Evolutionary conservation across 2,113 vertebrate species (phyloP).

Genomic region (Lontra canadensis): DNA sequence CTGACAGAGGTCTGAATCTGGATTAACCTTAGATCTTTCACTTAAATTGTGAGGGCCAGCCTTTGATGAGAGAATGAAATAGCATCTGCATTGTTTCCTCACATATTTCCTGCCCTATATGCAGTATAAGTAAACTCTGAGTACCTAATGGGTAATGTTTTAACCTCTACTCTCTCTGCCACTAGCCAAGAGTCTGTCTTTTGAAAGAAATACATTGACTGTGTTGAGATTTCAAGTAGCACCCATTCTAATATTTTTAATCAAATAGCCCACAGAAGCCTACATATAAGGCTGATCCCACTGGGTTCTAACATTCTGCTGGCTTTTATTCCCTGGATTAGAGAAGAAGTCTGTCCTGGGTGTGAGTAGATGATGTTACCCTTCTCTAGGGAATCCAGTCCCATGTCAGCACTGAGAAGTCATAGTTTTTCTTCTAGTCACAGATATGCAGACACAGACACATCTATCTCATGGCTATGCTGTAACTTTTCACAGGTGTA

Average conservation of each 20-base stretch:
- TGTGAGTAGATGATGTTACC: not conserved
- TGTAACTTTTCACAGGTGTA: slow-evolving; percentile 88
- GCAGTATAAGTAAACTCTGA: not conserved
- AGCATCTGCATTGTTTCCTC: not conserved
- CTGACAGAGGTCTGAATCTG: not conserved
- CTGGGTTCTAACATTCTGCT: not conserved
- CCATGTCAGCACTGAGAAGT: not conserved
- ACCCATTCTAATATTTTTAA: not conserved
- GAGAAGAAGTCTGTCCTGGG: not conserved
- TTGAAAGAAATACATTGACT: not conserved
- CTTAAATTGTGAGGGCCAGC: not conserved
- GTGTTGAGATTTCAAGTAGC: not conserved
- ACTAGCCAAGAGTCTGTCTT: not conserved
- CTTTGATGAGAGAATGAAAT: not conserved
- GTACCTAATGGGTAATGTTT: not conserved
- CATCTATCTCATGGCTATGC: not conserved
- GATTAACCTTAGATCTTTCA: not conserved
- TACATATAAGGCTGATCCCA: not conserved
- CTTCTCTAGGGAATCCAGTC: not conserved
- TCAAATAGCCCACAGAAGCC: not conserved
- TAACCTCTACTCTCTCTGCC: not conserved
- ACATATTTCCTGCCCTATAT: not conserved
- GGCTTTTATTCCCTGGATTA: not conserved
- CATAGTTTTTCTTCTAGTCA: not conserved
- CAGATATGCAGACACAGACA: not conserved